Base-by-base conservation (phyloP, 2,888 invertebrate genomes). In the Hypomecis punctinalis region DNA sequence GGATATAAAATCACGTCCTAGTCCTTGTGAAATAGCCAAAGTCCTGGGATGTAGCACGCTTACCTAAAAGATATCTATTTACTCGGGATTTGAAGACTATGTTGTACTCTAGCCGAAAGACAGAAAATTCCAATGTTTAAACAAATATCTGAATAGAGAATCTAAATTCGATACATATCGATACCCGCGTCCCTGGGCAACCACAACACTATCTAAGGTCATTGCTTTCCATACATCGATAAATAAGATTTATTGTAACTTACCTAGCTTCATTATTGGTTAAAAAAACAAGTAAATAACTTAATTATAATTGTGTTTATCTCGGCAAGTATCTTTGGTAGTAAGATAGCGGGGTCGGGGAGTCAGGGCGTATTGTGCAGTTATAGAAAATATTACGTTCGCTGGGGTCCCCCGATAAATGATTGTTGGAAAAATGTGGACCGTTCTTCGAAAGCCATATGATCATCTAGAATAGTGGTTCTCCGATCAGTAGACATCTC, bases 321-420 rank as follows among this genome's bases (percentile, higher is more conserved):
- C 57, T 61, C 46, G 6, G 51, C 46, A 63, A 63, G 49, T 53
- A 45, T 63, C 55, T 57, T 54, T 51, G 42, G 48, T 9, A 6
- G 46, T 55, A 4, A n/a, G 64, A 53, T 60, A 54, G 49, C 54
- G n/a, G 47, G 53, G 62, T 66, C 65, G 55, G 46, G 37, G 42
- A 42, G 62, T 66, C 65, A 66, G 46, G 37, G 35, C 47, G 62
- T 49, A 49, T 58, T 55, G 39, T 51, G 45, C 42, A 51, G 51
- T 48, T 63, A 63, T 56, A 51, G 13, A 37, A 53, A 47, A 54
- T 57, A 61, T 63, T 66, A 61, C 63, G 66, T 53, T 59, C 60
- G 65, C 46, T 67, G 70, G 70, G 70, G 70, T 67, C 58, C 61
- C 7, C 39, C 59, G 67, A 68, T 65, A 68, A 42, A 33, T 36